A percentile compares a stretch with the other conserved stretches of the same genome.
Evolutionary conservation across 1,140 invertebrate genomes (phyloP).

Genomic region (Pectinophora gossypiella): DNA sequence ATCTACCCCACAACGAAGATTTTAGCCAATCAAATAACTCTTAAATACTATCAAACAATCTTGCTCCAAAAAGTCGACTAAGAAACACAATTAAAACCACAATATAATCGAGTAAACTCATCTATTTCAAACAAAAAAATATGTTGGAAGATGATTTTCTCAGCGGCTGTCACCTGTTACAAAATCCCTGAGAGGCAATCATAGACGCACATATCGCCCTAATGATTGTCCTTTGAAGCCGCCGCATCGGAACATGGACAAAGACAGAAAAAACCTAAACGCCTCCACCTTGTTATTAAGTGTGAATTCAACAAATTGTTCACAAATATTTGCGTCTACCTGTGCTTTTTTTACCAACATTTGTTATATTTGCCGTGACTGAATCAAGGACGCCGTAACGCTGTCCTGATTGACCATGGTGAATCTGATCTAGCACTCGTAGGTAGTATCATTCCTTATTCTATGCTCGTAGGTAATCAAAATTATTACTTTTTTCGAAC

Average conservation of each 20-base stretch:
- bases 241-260: constrained; percentile 32
- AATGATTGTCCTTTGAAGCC: constrained; percentile 59
- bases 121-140: too few relatives aligned
- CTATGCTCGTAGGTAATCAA: too few relatives aligned
- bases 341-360: constrained; percentile 58
- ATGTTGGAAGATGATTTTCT: too few relatives aligned
- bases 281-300: constrained; percentile 62
- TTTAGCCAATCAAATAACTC: too few relatives aligned
- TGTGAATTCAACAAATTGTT: constrained; percentile 73
- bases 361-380: constrained; percentile 58
- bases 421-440: constrained; percentile 29
- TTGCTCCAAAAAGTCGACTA: too few relatives aligned
- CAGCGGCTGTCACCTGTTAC: constrained; percentile 29
- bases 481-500: too few relatives aligned
- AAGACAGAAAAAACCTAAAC: constrained; percentile 31
- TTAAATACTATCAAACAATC: too few relatives aligned
- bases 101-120: too few relatives aligned
- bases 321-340: constrained; percentile 74
- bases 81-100: too few relatives aligned
- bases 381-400: constrained; percentile 54
- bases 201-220: constrained; percentile 43
- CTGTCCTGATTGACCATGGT: constrained; percentile 47
- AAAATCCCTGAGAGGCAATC: constrained; percentile 49
- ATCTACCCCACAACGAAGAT: too few relatives aligned
- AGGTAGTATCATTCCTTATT: too few relatives aligned